phyloP scores from a whole-genome alignment of 2,888 invertebrate genomes.

The Tachystola acroxantha region DNA sequence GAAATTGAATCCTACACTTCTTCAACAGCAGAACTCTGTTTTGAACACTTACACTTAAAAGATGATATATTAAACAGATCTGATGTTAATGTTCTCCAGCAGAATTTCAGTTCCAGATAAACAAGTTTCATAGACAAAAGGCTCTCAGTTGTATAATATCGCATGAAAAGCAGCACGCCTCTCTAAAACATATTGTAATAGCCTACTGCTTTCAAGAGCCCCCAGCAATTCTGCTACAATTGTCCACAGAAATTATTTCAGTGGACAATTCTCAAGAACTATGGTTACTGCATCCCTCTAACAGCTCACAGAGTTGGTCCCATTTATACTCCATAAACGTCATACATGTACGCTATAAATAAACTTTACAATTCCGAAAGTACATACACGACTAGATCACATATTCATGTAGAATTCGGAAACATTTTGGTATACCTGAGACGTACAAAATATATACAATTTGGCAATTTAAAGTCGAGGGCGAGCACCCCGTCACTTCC shows the following conservation, averaged over 20 bases:
- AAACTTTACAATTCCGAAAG: slow-evolving; percentile 75
- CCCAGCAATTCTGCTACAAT: slow-evolving; percentile 45
- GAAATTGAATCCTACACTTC: slow-evolving; percentile 35
- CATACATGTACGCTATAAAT: slow-evolving; percentile 67
- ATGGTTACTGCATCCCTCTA: slow-evolving; percentile 40
- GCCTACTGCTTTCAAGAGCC: slow-evolving; percentile 62
- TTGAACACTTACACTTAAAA: slow-evolving; percentile 43
- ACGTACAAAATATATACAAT: slow-evolving; percentile 61
- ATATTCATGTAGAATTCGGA: slow-evolving; percentile 78
- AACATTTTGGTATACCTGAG: slow-evolving; percentile 72
- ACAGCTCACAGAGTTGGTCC: slow-evolving; percentile 73
- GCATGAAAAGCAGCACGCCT: slow-evolving; percentile 61
- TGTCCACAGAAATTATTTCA: slow-evolving; percentile 25
- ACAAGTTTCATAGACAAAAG: slow-evolving; percentile 26
- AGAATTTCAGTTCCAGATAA: slow-evolving; percentile 35
- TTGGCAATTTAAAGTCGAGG: slow-evolving; percentile 60
- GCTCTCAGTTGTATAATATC: slow-evolving; percentile 62
- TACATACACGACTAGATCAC: slow-evolving; percentile 78
- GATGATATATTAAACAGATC: slow-evolving; percentile 62
- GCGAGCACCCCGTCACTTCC: slow-evolving; percentile 32
- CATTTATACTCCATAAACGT: slow-evolving; percentile 62
- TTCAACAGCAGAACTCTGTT: slow-evolving; percentile 41
- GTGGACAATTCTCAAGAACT: slow-evolving; percentile 19
- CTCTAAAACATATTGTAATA: slow-evolving; percentile 76
- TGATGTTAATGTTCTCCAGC: slow-evolving; percentile 59